phyloP scores from a whole-genome alignment of 2,888 invertebrate genomes.

The Polydrusus cervinus region DNA sequence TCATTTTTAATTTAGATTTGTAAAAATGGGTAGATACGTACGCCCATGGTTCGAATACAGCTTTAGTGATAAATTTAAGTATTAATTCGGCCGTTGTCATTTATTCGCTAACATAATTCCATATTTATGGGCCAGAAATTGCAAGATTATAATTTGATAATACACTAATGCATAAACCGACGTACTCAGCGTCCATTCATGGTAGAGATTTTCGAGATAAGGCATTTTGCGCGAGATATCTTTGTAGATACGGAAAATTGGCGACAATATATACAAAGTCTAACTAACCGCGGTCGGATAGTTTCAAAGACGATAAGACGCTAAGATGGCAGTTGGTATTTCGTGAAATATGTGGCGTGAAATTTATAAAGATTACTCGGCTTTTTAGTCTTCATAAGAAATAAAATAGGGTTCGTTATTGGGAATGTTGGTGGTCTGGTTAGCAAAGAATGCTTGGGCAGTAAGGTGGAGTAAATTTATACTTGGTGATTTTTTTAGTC shows the following conservation, averaged over 20 bases:
- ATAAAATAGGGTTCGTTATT: constrained; percentile 18
- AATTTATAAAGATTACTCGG: constrained; percentile 35
- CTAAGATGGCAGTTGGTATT: constrained; percentile 17
- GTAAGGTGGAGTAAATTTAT: too few species aligned
- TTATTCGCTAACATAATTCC: constrained; percentile 17
- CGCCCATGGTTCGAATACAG: too few species aligned
- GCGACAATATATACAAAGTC: constrained; percentile 33
- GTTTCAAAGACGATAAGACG: constrained; percentile 29
- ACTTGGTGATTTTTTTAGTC: too few species aligned
- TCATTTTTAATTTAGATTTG: too few species aligned
- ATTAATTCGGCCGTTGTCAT: constrained; percentile 21
- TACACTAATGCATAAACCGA: constrained; percentile 32
- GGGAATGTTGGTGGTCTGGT: constrained; percentile 28
- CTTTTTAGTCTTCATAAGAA: background rate
- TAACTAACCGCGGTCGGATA: constrained; percentile 35
- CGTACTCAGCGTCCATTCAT: constrained; percentile 24
- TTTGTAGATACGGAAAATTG: constrained; percentile 38
- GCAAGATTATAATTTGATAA: constrained; percentile 35
- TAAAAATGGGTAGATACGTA: too few species aligned
- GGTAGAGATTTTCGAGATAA: constrained; percentile 24
- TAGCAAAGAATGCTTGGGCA: background rate
- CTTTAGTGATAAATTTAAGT: constrained; percentile 16
- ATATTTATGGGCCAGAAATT: constrained; percentile 28
- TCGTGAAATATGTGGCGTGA: constrained; percentile 36
- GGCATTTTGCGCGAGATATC: constrained; percentile 26